Conservation (phyloP, 2,888 invertebrate species). For the Meiosimyza decipiens region DNA sequence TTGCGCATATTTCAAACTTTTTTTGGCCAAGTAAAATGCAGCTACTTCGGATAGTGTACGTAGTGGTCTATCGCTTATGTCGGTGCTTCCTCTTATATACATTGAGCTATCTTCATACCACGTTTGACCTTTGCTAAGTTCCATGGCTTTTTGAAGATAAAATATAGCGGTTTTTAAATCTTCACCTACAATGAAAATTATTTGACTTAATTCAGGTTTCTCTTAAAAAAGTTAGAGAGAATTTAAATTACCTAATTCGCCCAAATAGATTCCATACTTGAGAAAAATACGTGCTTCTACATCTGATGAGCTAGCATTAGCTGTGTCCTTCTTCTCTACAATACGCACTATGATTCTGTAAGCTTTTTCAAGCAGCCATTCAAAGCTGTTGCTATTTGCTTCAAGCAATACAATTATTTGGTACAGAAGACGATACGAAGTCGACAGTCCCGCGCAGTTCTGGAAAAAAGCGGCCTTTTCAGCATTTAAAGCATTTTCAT, state of each 20-base stretch:
- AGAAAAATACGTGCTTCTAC: conserved; percentile 55
- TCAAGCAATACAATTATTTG: conserved; percentile 52
- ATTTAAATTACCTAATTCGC: conserved; percentile 25
- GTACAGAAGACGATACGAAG: conserved; percentile 50
- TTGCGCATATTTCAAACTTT: too few relatives aligned
- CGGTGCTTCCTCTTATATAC: too few relatives aligned
- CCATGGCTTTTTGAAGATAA: too few relatives aligned
- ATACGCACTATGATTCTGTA: conserved; percentile 51
- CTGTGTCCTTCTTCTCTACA: conserved; percentile 44
- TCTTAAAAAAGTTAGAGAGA: too few relatives aligned
- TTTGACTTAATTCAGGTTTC: too few relatives aligned
- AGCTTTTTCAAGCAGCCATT: conserved; percentile 52
- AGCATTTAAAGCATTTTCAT: conserved; percentile 54
- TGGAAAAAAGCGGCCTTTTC: conserved; percentile 49
- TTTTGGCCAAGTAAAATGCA: too few relatives aligned
- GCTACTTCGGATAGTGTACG: too few relatives aligned
- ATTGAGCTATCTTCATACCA: too few relatives aligned
- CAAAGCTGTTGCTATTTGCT: conserved; percentile 49
- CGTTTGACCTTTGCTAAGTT: too few relatives aligned
- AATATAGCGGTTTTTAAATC: too few relatives aligned
- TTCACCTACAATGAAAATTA: too few relatives aligned
- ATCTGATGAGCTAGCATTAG: conserved; percentile 48
- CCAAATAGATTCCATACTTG: conserved; percentile 47
- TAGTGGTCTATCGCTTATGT: too few relatives aligned
- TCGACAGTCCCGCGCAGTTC: conserved; percentile 46